A percentile compares a stretch with the other conserved stretches of the same genome.
Evolutionary conservation across 2,797 vertebrate genomes (phyloP).

Genomic region (Alosa sapidissima): DNA sequence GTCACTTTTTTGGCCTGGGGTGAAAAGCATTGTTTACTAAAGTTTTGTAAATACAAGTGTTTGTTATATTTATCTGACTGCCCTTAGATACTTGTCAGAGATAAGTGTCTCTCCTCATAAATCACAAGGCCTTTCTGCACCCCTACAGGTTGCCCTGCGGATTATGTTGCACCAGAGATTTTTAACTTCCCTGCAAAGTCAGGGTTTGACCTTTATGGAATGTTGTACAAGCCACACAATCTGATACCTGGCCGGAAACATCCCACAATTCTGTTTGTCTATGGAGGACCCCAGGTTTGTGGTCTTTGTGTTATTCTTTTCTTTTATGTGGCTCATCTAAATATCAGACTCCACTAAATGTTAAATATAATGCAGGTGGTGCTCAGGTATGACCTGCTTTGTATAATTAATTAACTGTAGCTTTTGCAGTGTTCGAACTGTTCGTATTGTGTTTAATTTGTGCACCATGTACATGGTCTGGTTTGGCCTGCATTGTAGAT

Average conservation of each 20-base stretch:
- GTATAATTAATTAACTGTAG: not conserved
- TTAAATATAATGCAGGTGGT: not conserved
- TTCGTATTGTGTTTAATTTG: not conserved
- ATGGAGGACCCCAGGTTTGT: conserved; percentile 93
- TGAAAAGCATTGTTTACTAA: not conserved
- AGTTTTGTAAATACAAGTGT: not conserved
- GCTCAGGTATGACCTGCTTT: not conserved
- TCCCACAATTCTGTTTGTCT: conserved; percentile 94
- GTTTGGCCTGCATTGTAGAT: not conserved
- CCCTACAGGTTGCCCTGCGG: conserved; percentile 87
- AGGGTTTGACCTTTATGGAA: conserved; percentile 90
- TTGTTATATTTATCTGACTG: not conserved
- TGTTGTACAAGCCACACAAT: conserved; percentile 95
- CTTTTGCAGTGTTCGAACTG: not conserved
- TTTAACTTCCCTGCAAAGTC: conserved; percentile 90
- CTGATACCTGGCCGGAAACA: conserved; percentile 90
- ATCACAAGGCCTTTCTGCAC: not conserved
- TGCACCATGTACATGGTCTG: not conserved
- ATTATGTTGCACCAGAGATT: conserved; percentile 93
- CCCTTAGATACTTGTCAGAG: not conserved
- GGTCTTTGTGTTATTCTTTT: not conserved
- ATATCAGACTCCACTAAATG: not conserved
- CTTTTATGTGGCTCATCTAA: not conserved
- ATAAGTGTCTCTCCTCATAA: not conserved
- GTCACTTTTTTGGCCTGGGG: not conserved